phyloP scores from a whole-genome alignment of 35 echinoderm and acorn worm genomes.

The Strongylocentrotus purpuratus region DNA sequence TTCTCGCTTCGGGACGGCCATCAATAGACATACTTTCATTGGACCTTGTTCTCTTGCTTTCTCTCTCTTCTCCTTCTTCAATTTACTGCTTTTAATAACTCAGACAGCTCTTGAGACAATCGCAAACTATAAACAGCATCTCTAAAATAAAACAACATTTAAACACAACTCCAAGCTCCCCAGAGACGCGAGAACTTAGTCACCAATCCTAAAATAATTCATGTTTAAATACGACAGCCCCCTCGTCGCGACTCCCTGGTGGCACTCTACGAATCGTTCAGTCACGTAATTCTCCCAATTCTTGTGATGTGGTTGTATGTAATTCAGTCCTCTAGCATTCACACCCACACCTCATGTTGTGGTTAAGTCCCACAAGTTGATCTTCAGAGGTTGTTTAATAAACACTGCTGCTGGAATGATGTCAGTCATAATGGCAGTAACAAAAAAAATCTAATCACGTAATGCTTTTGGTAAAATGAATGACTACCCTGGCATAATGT shows the following conservation, averaged over 20 bases:
- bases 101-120: background rate
- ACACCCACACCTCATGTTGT: background rate
- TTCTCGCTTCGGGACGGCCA: too few species aligned
- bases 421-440: background rate
- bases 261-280: background rate
- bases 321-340: background rate
- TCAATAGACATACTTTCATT: too few species aligned
- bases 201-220: background rate
- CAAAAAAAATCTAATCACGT: background rate
- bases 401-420: background rate
- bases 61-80: too few species aligned
- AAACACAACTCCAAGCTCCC: background rate
- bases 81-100: background rate
- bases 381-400: background rate
- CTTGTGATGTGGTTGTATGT: background rate
- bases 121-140: background rate
- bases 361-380: background rate
- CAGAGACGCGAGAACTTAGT: background rate
- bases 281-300: background rate
- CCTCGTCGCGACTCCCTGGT: background rate
- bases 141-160: background rate
- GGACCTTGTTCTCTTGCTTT: too few species aligned
- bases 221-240: background rate
- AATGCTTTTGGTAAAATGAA: background rate
- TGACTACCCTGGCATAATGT: background rate